Base-by-base conservation (phyloP, 2,113 vertebrate species). In the Tetrao urogallus region DNA sequence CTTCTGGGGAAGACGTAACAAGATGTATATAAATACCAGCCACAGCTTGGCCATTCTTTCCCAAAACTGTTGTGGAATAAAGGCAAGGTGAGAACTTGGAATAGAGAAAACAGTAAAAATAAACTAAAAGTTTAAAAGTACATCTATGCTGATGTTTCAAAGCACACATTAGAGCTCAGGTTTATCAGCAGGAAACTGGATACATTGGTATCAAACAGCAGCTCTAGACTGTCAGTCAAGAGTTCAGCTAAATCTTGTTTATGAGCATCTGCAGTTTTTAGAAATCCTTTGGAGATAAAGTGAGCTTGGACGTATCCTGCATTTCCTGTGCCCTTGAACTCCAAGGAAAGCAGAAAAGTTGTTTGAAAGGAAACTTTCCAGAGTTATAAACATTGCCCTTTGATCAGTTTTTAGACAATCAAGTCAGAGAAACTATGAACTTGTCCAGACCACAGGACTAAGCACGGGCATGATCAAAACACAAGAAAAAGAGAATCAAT, bases 261-360 rank as follows among this genome's bases (percentile, higher is more conserved):
- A 84, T 71, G 57, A 94, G 54, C 0, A 1, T 48, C 38, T 80
- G 40, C 65, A 50, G 34, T 40, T 95, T 88, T 93, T 71, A 86
- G 83, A 93, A 95, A 81, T 56, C 52, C 73, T 89, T 90, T 86
- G 76, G 64, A 92, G 88, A 92, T 94, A 92, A 93, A 95, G 32
- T 63, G 69, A 92, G 54, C 72, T 90, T 90, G 70, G 61, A 89
- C 28, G 4, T 54, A 82, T 54, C 36, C 81, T 90, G 38, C 50
- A 78, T 86, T 96, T 84, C 84, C 73, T 48, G n/a, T 94, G 92
- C 82, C 95, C 94, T 96, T 95, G 92, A 61, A 42, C 66, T 93
- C 80, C 88, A 91, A 93, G 48, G 75, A 94, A 65, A 85, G 70
- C 2, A 13, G 88, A 77, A 86, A 76, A 86, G 80, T 69, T 81